phyloP scores from a whole-genome alignment of 2,797 vertebrate species.

The Chaetophractus vellerosus region DNA sequence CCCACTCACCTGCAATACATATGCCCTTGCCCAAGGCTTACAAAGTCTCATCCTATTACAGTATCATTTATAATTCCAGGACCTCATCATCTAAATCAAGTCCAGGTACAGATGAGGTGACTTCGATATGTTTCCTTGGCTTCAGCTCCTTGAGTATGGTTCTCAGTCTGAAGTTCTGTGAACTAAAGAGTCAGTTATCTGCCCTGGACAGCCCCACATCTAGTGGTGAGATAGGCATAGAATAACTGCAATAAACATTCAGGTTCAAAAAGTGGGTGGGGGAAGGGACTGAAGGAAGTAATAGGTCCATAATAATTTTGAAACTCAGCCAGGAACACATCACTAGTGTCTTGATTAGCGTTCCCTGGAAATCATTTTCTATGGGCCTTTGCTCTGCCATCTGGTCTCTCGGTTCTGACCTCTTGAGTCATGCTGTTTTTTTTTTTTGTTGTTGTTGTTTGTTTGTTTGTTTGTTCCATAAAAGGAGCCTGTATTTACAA shows the following conservation, averaged over 20 bases:
- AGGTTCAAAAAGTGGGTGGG: not conserved
- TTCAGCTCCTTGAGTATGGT: not conserved
- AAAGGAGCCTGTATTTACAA: too few relatives aligned
- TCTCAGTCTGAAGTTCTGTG: too few relatives aligned
- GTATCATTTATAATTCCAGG: not conserved
- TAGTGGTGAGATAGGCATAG: not conserved
- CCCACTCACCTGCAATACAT: not conserved
- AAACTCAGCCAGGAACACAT: not conserved
- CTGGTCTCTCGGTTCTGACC: not conserved
- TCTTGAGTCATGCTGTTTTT: not conserved
- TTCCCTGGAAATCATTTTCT: not conserved
- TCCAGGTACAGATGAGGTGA: too few relatives aligned
- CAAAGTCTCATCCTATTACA: not conserved
- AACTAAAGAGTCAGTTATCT: too few relatives aligned
- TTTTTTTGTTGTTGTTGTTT: too few relatives aligned
- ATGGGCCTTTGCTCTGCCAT: not conserved
- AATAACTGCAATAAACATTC: not conserved
- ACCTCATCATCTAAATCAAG: too few relatives aligned
- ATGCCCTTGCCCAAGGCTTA: not conserved
- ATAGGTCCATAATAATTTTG: not conserved
- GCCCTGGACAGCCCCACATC: not conserved
- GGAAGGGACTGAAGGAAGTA: not conserved
- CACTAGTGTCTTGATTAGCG: not conserved
- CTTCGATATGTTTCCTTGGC: not conserved
- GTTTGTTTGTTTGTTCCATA: too few relatives aligned